These are phyloP conservation scores for Orchestia grillus DNA, from an alignment of 1,140 invertebrate genomes.

Conservation along the genomic window DNA sequence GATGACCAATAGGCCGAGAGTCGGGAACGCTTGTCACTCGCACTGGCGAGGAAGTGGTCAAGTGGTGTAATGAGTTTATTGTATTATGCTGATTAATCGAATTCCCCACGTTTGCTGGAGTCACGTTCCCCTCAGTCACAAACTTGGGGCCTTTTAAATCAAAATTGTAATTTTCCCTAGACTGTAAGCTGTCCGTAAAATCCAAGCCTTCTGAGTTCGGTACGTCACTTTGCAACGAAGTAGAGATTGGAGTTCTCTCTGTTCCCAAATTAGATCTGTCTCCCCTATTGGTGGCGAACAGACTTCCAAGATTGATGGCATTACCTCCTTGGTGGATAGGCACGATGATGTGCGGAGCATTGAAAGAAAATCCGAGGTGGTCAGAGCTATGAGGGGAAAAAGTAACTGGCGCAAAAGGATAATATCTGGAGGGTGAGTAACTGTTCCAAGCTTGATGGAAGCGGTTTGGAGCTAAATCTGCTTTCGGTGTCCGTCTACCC, in stretches of 20 bases:
- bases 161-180: background rate
- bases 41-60: background rate
- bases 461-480: background rate
- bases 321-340: slow-evolving; percentile 20
- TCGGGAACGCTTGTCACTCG: background rate
- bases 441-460: background rate
- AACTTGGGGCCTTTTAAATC: background rate
- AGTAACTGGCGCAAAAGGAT: background rate
- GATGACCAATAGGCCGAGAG: background rate
- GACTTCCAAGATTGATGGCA: background rate
- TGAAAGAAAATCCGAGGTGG: background rate
- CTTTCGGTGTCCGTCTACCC: background rate
- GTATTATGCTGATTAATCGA: background rate
- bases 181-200: background rate
- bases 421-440: background rate
- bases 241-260: background rate
- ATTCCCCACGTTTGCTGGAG: background rate
- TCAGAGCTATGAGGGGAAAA: background rate
- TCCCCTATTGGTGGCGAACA: slow-evolving; percentile 32
- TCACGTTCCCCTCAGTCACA: background rate
- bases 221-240: background rate
- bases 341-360: background rate
- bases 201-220: background rate
- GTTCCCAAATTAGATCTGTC: slow-evolving; percentile 11
- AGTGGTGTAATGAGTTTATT: background rate